Percentiles rank a stretch among this genome's conserved stretches.
phyloP scores from a whole-genome alignment of 1,140 invertebrate species.

The Protaetia brevitarsis region DNA sequence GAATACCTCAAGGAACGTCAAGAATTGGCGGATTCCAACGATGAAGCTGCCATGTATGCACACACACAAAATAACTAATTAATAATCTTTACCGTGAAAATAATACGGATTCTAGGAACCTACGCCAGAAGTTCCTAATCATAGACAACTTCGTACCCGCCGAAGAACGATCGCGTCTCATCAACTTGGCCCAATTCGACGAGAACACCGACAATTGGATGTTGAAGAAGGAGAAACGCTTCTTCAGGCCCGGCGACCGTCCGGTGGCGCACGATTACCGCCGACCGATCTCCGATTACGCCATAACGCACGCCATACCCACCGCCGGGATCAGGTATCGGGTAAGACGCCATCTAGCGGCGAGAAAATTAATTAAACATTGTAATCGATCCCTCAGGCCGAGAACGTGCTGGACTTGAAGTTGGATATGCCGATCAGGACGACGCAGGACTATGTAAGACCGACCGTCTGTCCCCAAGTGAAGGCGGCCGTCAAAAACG shows the following conservation, averaged over 20 bases:
- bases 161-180: conserved; percentile 83
- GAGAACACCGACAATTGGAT: conserved; percentile 86
- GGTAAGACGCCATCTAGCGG: conserved; percentile 29
- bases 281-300: conserved; percentile 71
- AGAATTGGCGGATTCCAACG: conserved; percentile 80
- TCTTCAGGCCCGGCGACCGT: conserved; percentile 38
- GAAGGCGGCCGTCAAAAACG: conserved; percentile 43
- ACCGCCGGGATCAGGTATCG: conserved; percentile 26
- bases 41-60: conserved; percentile 67
- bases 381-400: conserved; percentile 56
- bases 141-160: conserved; percentile 97
- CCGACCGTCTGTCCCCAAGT: conserved; percentile 45
- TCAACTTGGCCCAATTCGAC: conserved; percentile 75
- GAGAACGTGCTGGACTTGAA: conserved; percentile 84
- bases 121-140: conserved; percentile 81
- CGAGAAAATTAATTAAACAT: not conserved
- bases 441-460: conserved; percentile 69
- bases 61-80: conserved; percentile 24
- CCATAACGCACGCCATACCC: conserved; percentile 48
- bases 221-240: conserved; percentile 41
- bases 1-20: conserved; percentile 54
- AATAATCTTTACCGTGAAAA: not conserved
- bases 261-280: conserved; percentile 45
- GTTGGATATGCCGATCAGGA: conserved; percentile 74
- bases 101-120: conserved; percentile 48